These are phyloP conservation scores for Natrix natrix DNA, from an alignment of 2,797 vertebrate genomes.

Conservation along the genomic window DNA sequence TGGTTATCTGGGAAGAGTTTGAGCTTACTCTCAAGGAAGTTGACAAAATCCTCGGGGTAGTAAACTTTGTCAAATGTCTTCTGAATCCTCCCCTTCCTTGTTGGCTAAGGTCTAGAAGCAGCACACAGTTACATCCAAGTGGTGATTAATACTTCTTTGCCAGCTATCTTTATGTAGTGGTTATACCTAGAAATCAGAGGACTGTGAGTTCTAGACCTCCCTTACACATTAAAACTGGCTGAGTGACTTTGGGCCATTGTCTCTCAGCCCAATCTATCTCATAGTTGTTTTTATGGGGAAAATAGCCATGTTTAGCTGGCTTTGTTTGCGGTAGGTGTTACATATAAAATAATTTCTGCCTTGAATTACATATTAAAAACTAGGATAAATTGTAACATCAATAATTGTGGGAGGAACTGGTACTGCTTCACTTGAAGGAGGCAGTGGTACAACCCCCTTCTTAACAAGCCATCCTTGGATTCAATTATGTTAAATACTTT, in stretches of 20 bases:
- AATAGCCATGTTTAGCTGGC: not conserved
- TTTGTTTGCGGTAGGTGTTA: no score
- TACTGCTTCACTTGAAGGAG: not conserved
- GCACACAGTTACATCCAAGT: not conserved
- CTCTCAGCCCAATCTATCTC: not conserved
- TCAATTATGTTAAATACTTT: not conserved
- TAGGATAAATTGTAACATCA: not conserved
- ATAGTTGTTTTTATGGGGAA: not conserved
- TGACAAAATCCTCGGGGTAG: not conserved
- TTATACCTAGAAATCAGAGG: not conserved
- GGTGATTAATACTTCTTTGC: not conserved
- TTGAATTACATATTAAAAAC: not conserved
- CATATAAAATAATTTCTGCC: not conserved
- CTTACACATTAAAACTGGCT: not conserved
- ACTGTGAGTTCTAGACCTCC: not conserved
- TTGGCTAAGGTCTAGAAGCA: not conserved
- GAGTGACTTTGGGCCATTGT: not conserved
- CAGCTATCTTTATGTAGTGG: not conserved
- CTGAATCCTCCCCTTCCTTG: not conserved
- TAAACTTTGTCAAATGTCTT: not conserved
- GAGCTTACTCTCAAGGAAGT: not conserved
- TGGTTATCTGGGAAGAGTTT: not conserved
- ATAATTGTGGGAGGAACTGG: not conserved
- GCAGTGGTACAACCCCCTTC: no score
- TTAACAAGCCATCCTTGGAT: not conserved